Conservation (phyloP, 1,140 invertebrate genomes). For the Ceratitis capitata region DNA sequence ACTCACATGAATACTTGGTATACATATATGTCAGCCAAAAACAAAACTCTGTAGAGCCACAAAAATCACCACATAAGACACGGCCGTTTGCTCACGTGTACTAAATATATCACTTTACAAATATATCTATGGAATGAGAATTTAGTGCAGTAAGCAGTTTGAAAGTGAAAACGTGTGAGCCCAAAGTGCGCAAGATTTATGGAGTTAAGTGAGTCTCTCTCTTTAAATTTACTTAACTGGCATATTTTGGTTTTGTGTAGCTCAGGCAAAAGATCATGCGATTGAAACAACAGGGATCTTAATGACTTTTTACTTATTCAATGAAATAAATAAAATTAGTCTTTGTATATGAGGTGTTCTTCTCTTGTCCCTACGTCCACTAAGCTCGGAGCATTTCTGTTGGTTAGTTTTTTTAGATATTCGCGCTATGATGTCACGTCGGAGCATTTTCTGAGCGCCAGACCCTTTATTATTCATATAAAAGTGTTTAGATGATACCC, state of each 20-base stretch:
- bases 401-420: no score
- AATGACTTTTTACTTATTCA: no score
- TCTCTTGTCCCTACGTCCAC: no score
- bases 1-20: neutral
- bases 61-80: constrained; percentile 28
- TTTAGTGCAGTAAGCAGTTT: neutral
- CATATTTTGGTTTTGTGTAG: neutral
- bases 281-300: no score
- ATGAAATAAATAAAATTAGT: no score
- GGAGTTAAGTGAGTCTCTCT: neutral
- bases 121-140: neutral
- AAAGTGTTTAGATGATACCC: no score
- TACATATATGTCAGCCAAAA: neutral
- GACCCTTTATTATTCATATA: no score
- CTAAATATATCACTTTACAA: neutral
- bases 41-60: neutral
- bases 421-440: no score
- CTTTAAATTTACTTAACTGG: neutral
- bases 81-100: neutral
- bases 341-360: no score
- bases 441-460: no score
- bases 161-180: constrained; percentile 1
- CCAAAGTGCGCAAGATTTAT: neutral
- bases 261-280: no score
- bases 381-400: no score